Evolutionary conservation across 2,797 vertebrate genomes (phyloP), one percentile per base, ranked within the genome.

Genomic region (Myotis vivesi): DNA sequence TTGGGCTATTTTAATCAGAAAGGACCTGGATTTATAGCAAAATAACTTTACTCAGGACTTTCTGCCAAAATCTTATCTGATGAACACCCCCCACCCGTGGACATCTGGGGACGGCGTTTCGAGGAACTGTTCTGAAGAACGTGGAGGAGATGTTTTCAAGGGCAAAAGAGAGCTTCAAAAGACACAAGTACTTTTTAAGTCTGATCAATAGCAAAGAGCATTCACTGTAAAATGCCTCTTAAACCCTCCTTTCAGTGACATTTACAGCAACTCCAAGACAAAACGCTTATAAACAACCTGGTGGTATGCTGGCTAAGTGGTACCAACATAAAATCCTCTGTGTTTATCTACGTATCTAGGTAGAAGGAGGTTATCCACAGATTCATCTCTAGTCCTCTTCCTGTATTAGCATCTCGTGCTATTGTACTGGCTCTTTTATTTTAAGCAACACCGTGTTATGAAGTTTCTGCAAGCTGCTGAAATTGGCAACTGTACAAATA

Each of bases 11-110:
- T 90, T 95, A 94, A 91, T 87, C 96, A 95, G 92, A 79, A 82
- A 55, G 90, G 88, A 88, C 44, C 85, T 79, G 68, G 62, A 75
- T 96, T 96, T 96, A 96, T 15, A 92, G 91, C 75, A 94, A 96
- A 95, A 89, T 94, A 95, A 89, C 84, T 95, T 91, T 28, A 83
- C 89, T 93, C 41, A 53, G 91, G 94, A 92, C 94, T 95, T 69
- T 91, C 82, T 96, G 96, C 94, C 96, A 95, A 96, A 92, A 88
- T 68, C 91, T 97, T 95, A 97, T 94, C 94, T 91, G 96, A 94
- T 96, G 41, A 83, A 73, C 73, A 1, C 33, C 76, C 96, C 91
- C 30, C 41, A 86, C 93, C 95, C 71, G 46, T 23, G 46, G 89
- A 95, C 95, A 97, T 91, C 96, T 97, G 77, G 93, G 71, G 92